phyloP scores from a whole-genome alignment of 2,888 invertebrate genomes.

The Campoplex capitator region DNA sequence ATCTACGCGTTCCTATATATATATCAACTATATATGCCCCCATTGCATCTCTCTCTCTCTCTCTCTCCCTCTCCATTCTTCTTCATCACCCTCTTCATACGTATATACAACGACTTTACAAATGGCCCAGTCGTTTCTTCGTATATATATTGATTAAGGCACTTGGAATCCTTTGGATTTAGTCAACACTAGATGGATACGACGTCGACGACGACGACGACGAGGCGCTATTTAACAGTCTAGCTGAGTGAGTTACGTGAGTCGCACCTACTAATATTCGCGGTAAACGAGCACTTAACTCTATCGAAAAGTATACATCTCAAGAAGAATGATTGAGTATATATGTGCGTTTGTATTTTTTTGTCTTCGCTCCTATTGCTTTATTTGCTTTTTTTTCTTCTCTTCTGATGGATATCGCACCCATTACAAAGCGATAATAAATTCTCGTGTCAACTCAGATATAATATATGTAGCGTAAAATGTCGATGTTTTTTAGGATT shows the following conservation, averaged over 20 bases:
- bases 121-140: slow-evolving; percentile 34
- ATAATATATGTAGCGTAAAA: neutral
- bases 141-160: slow-evolving; percentile 68
- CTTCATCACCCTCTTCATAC: slow-evolving; percentile 28
- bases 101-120: slow-evolving; percentile 32
- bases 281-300: slow-evolving; percentile 65
- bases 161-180: slow-evolving; percentile 68
- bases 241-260: slow-evolving; percentile 68
- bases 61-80: slow-evolving; percentile 29
- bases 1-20: slow-evolving; percentile 58
- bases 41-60: slow-evolving; percentile 21
- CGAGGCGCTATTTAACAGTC: slow-evolving; percentile 66
- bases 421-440: slow-evolving; percentile 14
- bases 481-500: neutral
- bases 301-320: slow-evolving; percentile 59
- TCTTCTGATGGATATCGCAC: neutral
- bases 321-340: slow-evolving; percentile 50
- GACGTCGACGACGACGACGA: slow-evolving; percentile 23
- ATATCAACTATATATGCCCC: neutral
- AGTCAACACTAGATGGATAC: slow-evolving; percentile 67
- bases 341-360: neutral
- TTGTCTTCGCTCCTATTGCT: neutral
- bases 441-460: neutral
- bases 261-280: slow-evolving; percentile 67
- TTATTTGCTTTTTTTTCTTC: slow-evolving; percentile 8